Base-by-base conservation (phyloP, 2,113 vertebrate species). In the Tragelaphus buxtoni region DNA sequence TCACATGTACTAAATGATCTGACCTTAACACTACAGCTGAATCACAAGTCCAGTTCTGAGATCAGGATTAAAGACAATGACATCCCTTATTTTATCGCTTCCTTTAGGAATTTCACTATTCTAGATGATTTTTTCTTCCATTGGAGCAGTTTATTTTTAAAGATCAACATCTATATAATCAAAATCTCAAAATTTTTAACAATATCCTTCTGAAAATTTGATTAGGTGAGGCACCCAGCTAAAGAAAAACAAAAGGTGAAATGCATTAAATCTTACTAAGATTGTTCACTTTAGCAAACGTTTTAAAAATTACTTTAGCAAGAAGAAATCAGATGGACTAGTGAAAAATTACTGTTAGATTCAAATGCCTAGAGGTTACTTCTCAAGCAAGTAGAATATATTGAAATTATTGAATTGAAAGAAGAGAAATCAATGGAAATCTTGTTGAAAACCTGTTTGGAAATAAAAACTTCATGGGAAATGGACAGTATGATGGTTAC, bases 291-390 rank as follows among this genome's bases (percentile, higher is more conserved):
- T 83, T 92, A 87, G n/a, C 42, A 84, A 96, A 86, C 61, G 55
- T 55, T 92, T 96, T 45, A 18, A 91, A 90, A 90, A 56, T 85
- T 77, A 89, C 30, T 60, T 76, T 69, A 85, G 77, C 26, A 26
- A 58, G 13, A 69, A 94, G 77, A 42, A 89, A 56, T 10, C 65
- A 74, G 42, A 90, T 32, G 6, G 81, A 76, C 45, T 65, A 76
- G 20, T 81, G 76, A 97, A 96, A 96, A 96, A 90, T 90, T 90
- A 92, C 60, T 94, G 49, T 65, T 61, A 80, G 32, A 90, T 88
- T 95, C 20, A n/a, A 55, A 60, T 60, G 32, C 17, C 28, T 26
- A 84, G 56, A 58, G 74, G 53, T 79, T 90, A 5, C 39, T 92
- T 97, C 32, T 58, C 22, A 58, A 53, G 80, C 9, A 94, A 81